These are phyloP conservation scores for Parnassius glacialis DNA, from an alignment of 2,888 invertebrate genomes.

Conservation along the genomic window DNA sequence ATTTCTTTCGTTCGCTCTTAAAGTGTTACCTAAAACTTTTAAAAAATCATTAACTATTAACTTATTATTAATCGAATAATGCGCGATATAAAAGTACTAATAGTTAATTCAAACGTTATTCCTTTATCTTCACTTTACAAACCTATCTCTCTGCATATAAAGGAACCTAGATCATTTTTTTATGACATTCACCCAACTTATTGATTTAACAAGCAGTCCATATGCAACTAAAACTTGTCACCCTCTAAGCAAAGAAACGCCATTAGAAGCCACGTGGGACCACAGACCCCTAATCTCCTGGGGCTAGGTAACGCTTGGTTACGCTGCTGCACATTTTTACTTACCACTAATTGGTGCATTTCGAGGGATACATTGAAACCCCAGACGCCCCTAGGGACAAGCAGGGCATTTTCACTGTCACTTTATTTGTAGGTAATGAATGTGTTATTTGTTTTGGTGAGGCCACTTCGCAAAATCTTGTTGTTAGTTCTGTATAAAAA, in stretches of 20 bases:
- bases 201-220: slow-evolving; percentile 70
- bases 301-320: slow-evolving; percentile 69
- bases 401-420: slow-evolving; percentile 70
- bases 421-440: slow-evolving; percentile 56
- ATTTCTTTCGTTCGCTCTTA: too few species aligned
- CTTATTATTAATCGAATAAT: too few species aligned
- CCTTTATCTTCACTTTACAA: too few species aligned
- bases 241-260: slow-evolving; percentile 76
- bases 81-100: too few species aligned
- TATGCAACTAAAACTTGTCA: slow-evolving; percentile 63
- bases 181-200: slow-evolving; percentile 37
- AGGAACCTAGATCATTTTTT: slow-evolving; percentile 1
- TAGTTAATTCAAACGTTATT: too few species aligned
- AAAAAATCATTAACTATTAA: too few species aligned
- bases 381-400: slow-evolving; percentile 57
- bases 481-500: background rate
- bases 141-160: too few species aligned
- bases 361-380: slow-evolving; percentile 61
- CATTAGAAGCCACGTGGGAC: slow-evolving; percentile 75
- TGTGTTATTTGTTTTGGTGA: slow-evolving; percentile 26
- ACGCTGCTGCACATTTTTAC: slow-evolving; percentile 74
- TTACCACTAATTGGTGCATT: slow-evolving; percentile 79
- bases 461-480: background rate
- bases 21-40: too few species aligned
- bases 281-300: slow-evolving; percentile 45